Evolutionary conservation across 1,140 invertebrate species (phyloP), one percentile per base, ranked within the genome.

Genomic region (Helicorthomorpha holstii): DNA sequence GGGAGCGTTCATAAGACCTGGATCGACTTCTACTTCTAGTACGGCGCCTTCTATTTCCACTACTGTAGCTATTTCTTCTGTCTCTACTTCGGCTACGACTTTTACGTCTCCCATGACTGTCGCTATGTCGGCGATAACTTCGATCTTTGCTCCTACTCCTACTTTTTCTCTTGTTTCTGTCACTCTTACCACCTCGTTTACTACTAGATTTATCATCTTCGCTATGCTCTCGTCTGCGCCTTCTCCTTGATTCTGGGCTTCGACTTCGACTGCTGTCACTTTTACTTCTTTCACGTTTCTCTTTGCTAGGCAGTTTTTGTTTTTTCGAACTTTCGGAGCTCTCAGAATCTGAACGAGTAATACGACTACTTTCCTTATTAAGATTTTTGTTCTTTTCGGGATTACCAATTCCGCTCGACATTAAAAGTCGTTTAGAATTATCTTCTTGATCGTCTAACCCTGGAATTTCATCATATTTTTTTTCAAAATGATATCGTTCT

Each of bases 401-500:
- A 10, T 38, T 10, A n/a, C 7, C 34, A 10, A n/a, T 38, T 38
- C 34, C n/a, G 34, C 7, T 48, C 46, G 3, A 12, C 3, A 2
- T 34, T 19, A 3, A 23, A 23, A 29, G 48, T 3, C 26, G 38
- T n/a, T n/a, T n/a, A n/a, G n/a, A n/a, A n/a, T n/a, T n/a, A n/a
- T n/a, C n/a, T n/a, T n/a, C n/a, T n/a, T n/a, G n/a, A n/a, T n/a
- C 48, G 22, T 49, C 50, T 42, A 51, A 26, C 12, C 50, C 50
- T 25, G 50, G 50, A 4, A 51, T 51, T 42, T 24, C 50, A 3
- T 2, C 19, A 27, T 51, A 51, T 26, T 51, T 51, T 3, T 16
- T 51, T 27, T 51, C 50, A 44, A 51, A 51, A 51, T 51, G 50
- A 23, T 51, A 51, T 51, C 43, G 52, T 34, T 34, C 54, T 47